phyloP scores from a whole-genome alignment of 1,140 invertebrate species.

The Eupristina koningsbergeri region DNA sequence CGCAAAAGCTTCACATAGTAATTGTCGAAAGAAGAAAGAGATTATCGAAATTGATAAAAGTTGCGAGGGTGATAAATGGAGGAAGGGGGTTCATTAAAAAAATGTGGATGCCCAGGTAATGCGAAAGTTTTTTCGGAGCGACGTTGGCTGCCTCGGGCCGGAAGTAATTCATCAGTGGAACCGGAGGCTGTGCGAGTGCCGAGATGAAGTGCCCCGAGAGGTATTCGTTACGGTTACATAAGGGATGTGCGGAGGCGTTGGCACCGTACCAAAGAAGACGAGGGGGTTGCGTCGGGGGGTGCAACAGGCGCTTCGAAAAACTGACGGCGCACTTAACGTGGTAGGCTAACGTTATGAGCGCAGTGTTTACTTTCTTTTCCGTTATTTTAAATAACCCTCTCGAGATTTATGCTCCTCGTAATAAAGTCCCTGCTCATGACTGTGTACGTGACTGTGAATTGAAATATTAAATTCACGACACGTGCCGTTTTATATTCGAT shows the following conservation, averaged over 20 bases:
- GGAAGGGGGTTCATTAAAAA: not conserved
- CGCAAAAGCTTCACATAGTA: no score
- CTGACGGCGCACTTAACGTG: slow-evolving; percentile 66
- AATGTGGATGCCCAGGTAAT: not conserved
- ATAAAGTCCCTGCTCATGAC: no score
- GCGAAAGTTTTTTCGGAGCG: slow-evolving; percentile 12
- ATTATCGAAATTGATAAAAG: not conserved
- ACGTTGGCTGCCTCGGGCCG: not conserved
- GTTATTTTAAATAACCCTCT: not conserved
- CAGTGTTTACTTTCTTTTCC: not conserved
- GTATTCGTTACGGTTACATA: not conserved
- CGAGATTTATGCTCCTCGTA: not conserved
- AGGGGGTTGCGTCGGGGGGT: not conserved
- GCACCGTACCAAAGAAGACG: slow-evolving; percentile 30
- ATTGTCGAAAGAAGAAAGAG: no score
- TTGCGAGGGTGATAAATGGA: not conserved
- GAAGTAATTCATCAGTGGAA: slow-evolving; percentile 29
- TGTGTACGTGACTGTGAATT: no score
- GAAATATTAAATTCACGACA: no score
- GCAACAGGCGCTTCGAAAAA: slow-evolving; percentile 42
- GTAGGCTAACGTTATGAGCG: not conserved
- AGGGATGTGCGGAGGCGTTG: not conserved
- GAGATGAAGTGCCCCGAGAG: not conserved
- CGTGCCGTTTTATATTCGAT: no score
- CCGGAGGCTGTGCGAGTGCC: not conserved